A percentile compares a stretch with the other conserved stretches of the same genome.
phyloP scores from a whole-genome alignment of 2,797 vertebrate species.

The Loriculus beryllinus region DNA sequence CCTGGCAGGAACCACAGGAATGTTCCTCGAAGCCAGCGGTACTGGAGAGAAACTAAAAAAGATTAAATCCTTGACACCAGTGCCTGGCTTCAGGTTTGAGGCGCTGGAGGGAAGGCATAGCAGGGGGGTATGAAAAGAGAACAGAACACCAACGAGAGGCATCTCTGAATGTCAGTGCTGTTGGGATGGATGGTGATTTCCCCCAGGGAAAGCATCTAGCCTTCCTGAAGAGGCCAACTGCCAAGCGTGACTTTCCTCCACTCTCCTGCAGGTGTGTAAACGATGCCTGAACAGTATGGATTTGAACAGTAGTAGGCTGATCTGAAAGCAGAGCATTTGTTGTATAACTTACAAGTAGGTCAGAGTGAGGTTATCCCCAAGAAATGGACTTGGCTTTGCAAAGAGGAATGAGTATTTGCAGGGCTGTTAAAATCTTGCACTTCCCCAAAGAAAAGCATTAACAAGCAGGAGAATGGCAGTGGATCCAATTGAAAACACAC shows the following conservation, averaged over 20 bases:
- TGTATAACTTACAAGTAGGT: slow-evolving; percentile 24
- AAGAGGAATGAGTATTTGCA: neutral
- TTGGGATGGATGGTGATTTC: neutral
- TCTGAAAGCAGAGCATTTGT: slow-evolving; percentile 19
- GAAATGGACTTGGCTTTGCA: slow-evolving; percentile 28
- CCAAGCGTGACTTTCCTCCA: neutral
- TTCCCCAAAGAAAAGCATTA: slow-evolving; percentile 50
- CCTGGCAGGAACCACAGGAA: slow-evolving; percentile 46
- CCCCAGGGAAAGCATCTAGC: neutral
- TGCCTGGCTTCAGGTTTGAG: neutral
- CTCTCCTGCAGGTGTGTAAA: neutral
- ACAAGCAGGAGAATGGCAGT: neutral
- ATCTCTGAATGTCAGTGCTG: neutral
- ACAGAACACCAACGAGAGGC: neutral
- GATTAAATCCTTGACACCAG: neutral
- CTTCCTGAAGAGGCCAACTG: neutral
- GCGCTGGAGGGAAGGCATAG: neutral
- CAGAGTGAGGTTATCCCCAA: slow-evolving; percentile 51
- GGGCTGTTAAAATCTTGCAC: slow-evolving; percentile 38
- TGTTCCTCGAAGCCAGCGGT: slow-evolving; percentile 11
- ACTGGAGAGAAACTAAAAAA: neutral
- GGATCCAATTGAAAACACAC: slow-evolving; percentile 44
- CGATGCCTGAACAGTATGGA: neutral
- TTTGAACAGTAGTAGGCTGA: slow-evolving; percentile 36
- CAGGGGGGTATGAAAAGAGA: neutral